Evolutionary conservation across 2,888 invertebrate genomes (phyloP).

Genomic region (Steinernema carpocapsae): DNA sequence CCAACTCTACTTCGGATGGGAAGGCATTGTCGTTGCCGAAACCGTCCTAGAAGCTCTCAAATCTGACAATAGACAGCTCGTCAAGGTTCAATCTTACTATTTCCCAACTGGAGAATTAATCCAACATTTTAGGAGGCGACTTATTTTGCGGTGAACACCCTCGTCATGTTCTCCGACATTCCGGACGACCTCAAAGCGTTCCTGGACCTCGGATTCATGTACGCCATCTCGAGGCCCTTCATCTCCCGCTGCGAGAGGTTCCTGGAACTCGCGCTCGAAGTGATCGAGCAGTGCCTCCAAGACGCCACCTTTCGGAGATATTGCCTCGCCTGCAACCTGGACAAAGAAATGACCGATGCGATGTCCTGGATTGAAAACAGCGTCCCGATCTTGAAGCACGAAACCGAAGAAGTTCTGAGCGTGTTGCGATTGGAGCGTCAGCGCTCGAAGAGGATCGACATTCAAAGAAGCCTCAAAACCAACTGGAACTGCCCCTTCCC

Average conservation of each 20-base stretch:
- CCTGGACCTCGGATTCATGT: not conserved
- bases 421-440: too few relatives aligned
- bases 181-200: not conserved
- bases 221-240: not conserved
- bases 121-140: conserved; percentile 16
- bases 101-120: too few relatives aligned
- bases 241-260: not conserved
- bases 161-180: not conserved
- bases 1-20: not conserved
- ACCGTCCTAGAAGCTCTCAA: not conserved
- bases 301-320: not conserved
- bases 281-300: not conserved
- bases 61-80: not conserved
- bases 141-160: not conserved
- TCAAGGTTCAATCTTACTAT: not conserved
- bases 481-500: not conserved
- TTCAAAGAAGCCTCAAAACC: not conserved
- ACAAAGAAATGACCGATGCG: not conserved
- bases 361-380: not conserved
- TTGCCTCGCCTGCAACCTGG: conserved; percentile 7
- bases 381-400: not conserved
- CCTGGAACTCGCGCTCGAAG: conserved; percentile 11
- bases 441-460: too few relatives aligned
- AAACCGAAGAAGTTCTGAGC: not conserved
- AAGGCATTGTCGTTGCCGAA: not conserved